Base-by-base conservation (phyloP, 2,797 vertebrate species). In the Acanthurus lineatus region DNA sequence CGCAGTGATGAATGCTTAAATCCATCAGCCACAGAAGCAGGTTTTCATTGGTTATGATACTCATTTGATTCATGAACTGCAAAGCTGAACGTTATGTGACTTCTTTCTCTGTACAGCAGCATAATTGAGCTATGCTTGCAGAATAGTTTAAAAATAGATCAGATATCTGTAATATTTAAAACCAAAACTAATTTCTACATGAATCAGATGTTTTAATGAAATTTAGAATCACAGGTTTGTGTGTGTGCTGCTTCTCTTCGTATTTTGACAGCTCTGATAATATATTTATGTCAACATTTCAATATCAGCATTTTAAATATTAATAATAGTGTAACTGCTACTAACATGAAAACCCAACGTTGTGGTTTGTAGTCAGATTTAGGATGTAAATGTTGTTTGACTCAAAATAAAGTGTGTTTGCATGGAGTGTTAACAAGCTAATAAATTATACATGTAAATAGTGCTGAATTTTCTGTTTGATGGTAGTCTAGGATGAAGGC, bases 21-120 rank as follows among this genome's bases (percentile, higher is more conserved):
- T 51, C 42, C 63, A 56, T 71, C 49, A 69, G 52, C 57, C 70
- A 67, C 57, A 47, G 38, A 53, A 51, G 40, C 9, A 38, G 69
- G 28, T 81, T 57, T 77, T 62, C 71, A 84, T 6, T 59, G 68
- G 45, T 59, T 53, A 70, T 51, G 32, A 51, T 69, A 60, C 45
- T 85, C 48, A 32, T 57, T 71, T 79, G 15, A 64, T 65, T 45
- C 56, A 69, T 40, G 49, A 44, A 61, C 54, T 61, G 63, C 28
- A 8, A 14, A 71, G 58, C 60, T 59, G 16, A 77, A 73, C 70
- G 69, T 49, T 25, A 76, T 60, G 83, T 71, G 40, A 40, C 63
- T 51, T 69, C 60, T 81, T 68, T 44, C 56, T 44, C 45, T 66
- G 14, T 17, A 53, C 47, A 52, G 52, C 49, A 22, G 49, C 61